phyloP scores from a whole-genome alignment of 2,888 invertebrate genomes.

The Omphaloscelis lunosa region DNA sequence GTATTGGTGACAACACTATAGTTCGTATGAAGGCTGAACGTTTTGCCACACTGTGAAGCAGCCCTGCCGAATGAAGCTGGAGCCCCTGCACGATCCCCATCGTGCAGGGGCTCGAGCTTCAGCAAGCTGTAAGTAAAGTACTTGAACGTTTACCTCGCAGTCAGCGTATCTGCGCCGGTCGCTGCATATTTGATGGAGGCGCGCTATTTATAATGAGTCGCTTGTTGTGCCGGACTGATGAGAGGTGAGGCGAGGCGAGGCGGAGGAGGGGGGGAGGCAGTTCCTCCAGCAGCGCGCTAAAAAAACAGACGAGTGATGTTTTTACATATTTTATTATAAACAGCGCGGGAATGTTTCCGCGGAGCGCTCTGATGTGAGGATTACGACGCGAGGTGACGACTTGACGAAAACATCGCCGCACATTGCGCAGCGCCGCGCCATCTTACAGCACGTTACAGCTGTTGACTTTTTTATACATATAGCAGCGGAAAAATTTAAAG shows the following conservation, averaged over 20 bases:
- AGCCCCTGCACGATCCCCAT: too few relatives aligned
- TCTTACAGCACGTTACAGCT: neutral
- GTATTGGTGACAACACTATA: neutral
- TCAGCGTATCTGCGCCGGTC: neutral
- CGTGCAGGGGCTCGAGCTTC: neutral
- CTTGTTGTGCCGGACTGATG: slow-evolving; percentile 1
- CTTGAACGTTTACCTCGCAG: neutral
- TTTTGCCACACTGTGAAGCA: neutral
- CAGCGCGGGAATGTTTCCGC: slow-evolving; percentile 44
- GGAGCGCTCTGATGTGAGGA: slow-evolving; percentile 6
- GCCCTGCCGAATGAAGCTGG: neutral
- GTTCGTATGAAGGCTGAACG: neutral
- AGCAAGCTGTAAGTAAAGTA: neutral
- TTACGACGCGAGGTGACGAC: slow-evolving; percentile 17
- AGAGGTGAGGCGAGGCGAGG: neutral
- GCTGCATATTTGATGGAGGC: slow-evolving; percentile 43
- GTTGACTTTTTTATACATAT: too few relatives aligned
- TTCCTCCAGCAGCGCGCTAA: slow-evolving; percentile 31
- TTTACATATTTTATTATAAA: slow-evolving; percentile 64
- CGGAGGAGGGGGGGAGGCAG: neutral
- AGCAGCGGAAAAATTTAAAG: too few relatives aligned
- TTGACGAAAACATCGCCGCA: slow-evolving; percentile 12
- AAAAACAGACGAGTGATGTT: slow-evolving; percentile 53
- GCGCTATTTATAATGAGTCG: slow-evolving; percentile 52
- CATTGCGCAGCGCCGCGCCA: neutral